A percentile compares a stretch with the other conserved stretches of the same genome.
These are phyloP conservation scores for Holothuria glaberrima DNA, from an alignment of 35 echinoderm and acorn worm species.

Conservation along the genomic window DNA sequence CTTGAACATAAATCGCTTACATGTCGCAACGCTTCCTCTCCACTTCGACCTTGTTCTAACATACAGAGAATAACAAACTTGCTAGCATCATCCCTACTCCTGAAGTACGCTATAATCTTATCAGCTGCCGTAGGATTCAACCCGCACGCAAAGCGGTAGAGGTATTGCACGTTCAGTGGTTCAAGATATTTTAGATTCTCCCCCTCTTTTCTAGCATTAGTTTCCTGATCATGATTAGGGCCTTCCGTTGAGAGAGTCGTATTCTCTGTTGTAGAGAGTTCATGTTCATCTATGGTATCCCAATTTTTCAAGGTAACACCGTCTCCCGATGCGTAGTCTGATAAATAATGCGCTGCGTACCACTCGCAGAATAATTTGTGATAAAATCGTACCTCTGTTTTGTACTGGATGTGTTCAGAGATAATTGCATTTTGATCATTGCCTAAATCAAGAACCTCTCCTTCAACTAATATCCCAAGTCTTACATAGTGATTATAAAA, in stretches of 20 bases:
- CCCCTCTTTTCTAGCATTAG: not conserved
- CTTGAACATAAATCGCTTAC: constrained; percentile 8
- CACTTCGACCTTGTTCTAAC: not conserved
- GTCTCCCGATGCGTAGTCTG: not conserved
- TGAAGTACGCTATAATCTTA: not conserved
- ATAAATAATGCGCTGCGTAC: constrained; percentile 7
- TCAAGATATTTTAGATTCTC: not conserved
- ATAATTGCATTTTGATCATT: not conserved
- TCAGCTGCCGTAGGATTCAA: not conserved
- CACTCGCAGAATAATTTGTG: constrained; percentile 29
- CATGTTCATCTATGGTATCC: too few species aligned
- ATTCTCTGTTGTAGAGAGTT: too few species aligned
- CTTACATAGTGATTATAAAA: constrained; percentile 1
- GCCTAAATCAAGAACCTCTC: not conserved
- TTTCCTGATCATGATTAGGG: not conserved
- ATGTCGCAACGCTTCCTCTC: not conserved
- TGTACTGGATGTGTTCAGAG: not conserved
- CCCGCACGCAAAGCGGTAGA: constrained; percentile 15
- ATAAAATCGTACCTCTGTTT: not conserved
- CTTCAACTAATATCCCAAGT: constrained; percentile 18
- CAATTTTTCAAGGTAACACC: too few species aligned
- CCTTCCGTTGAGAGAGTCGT: too few species aligned
- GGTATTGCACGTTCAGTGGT: not conserved
- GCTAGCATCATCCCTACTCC: not conserved
- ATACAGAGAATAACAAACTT: not conserved